Evolutionary conservation across 2,888 invertebrate species (phyloP), one percentile per base, ranked within the genome.

Genomic region (Lithophane semibrunnea): DNA sequence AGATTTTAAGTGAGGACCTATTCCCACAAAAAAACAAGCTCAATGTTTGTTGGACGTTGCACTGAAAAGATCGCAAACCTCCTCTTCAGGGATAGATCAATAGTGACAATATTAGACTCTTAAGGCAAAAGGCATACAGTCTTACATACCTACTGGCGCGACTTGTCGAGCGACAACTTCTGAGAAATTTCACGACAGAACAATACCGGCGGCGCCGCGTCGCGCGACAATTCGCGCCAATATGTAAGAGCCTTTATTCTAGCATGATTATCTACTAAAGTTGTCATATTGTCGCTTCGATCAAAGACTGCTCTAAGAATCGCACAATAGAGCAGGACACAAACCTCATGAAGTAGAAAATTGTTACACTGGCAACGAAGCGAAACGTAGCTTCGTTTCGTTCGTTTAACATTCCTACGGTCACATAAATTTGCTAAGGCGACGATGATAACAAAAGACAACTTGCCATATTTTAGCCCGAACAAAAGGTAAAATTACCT

Each of bases 401-500:
- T 42, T 42, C 42, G 42, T 42, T 42, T 42, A 37, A 44, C 44
- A 3, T 44, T 44, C 44, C 44, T 44, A 54, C 21, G 29, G 10
- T 54, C 65, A 66, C 13, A 21, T 24, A 37, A 1, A 24, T 63
- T 13, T 58, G 3, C 24, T 21, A 18, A 47, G 24, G n/a, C n/a
- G 2, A 37, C 2, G 0, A 52, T n/a, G 37, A 54, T 60, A 64
- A 21, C 12, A 54, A 47, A 68, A 47, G 18, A 42, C n/a, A n/a
- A n/a, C 0, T 37, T 12, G 49, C 10, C 16, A 42, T 54, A 37
- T 67, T 52, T 67, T 37, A 24, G 37, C 44, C 9, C 42, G 10
- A 66, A 61, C 5, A 58, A 65, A 77, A 64, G 44, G 37, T 37
- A 37, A 60, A 83, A 79, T 60, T 71, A 52, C 12, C 24, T 37